These are phyloP conservation scores for Microtus richardsoni DNA, from an alignment of 2,113 vertebrate genomes.

Conservation along the genomic window DNA sequence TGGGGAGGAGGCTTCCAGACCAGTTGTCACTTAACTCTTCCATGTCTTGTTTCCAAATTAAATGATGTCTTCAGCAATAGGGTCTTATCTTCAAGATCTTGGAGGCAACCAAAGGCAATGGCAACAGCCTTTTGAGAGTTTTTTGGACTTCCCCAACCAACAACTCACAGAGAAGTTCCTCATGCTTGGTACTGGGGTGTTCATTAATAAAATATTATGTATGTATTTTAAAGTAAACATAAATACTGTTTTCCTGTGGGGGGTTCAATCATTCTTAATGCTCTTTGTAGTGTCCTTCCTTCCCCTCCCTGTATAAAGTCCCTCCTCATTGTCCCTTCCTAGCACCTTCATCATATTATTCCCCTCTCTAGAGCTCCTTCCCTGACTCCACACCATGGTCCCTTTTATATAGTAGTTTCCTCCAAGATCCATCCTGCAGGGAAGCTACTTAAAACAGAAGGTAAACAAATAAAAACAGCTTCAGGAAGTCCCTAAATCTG, in stretches of 20 bases:
- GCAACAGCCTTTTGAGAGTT: background rate
- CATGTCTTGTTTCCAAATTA: background rate
- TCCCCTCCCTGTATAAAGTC: background rate
- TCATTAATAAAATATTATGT: background rate
- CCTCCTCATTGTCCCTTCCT: background rate
- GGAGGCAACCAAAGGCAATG: background rate
- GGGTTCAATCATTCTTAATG: background rate
- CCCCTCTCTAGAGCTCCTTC: background rate
- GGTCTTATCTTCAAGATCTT: background rate
- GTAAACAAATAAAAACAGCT: background rate
- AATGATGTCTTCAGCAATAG: background rate
- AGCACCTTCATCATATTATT: background rate
- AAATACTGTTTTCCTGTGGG: background rate
- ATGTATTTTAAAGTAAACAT: background rate
- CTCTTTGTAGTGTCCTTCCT: background rate
- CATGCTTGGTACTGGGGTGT: background rate
- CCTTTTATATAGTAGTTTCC: background rate
- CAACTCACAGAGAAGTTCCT: background rate
- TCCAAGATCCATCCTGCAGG: background rate
- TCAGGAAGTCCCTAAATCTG: background rate
- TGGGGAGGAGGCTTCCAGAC: background rate
- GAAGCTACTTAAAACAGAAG: background rate
- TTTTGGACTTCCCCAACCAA: background rate
- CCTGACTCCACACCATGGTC: background rate
- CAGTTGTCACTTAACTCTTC: background rate